phyloP scores from a whole-genome alignment of 2,113 vertebrate species.

The Apeltes quadracus region DNA sequence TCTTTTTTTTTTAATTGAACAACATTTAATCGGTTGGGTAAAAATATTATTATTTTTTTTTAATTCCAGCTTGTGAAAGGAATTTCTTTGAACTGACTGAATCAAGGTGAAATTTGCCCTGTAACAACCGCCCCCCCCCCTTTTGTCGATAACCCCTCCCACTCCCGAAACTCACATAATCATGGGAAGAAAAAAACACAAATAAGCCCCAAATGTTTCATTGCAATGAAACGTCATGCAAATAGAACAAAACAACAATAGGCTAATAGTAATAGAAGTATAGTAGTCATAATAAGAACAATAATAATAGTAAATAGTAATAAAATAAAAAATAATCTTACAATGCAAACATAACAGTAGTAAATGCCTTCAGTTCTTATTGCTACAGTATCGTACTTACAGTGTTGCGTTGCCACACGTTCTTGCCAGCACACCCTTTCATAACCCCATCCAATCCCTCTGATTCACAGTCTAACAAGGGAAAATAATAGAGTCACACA shows the following conservation, averaged over 20 bases:
- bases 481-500: conserved; percentile 66
- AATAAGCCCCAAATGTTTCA: conserved; percentile 78
- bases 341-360: conserved; percentile 86
- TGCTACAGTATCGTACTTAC: conserved; percentile 86
- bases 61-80: conserved; percentile 60
- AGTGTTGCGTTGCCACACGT: conserved; percentile 75
- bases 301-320: conserved; percentile 81
- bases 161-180: conserved; percentile 52
- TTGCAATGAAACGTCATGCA: conserved; percentile 83
- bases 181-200: conserved; percentile 80
- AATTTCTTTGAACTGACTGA: conserved; percentile 59
- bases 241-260: conserved; percentile 83
- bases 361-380: conserved; percentile 85
- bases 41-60: conserved; percentile 75
- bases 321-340: conserved; percentile 83
- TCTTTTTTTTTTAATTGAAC: conserved; percentile 46
- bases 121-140: conserved; percentile 48
- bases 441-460: conserved; percentile 63
- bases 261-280: conserved; percentile 82
- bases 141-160: conserved; percentile 45
- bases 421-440: conserved; percentile 60
- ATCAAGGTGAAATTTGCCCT: conserved; percentile 51
- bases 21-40: conserved; percentile 58
- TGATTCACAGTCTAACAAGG: conserved; percentile 83
- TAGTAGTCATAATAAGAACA: conserved; percentile 79